Conservation (phyloP, 2,797 vertebrate genomes). For the Nothura maculosa region DNA sequence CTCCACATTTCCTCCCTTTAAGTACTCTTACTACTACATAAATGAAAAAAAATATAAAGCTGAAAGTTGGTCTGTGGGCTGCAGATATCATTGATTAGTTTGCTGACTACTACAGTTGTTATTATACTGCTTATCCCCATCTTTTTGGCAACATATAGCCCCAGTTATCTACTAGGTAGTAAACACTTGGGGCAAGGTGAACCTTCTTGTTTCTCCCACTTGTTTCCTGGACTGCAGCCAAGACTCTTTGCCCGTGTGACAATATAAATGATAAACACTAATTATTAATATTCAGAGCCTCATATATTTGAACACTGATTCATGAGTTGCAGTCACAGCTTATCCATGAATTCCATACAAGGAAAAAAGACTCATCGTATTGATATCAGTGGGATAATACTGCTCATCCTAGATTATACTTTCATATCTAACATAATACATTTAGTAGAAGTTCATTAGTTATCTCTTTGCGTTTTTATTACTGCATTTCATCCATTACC, state of each 20-base stretch:
- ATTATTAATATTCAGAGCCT: not conserved
- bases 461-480: not conserved
- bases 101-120: not conserved
- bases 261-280: not conserved
- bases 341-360: not conserved
- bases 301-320: not conserved
- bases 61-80: not conserved
- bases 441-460: not conserved
- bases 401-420: not conserved
- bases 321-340: not conserved
- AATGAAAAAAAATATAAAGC: not conserved
- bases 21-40: not conserved
- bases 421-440: not conserved
- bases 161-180: not conserved
- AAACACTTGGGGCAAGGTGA: not conserved
- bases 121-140: not conserved
- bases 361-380: not conserved
- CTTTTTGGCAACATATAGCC: not conserved
- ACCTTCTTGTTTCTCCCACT: not conserved
- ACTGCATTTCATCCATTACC: not conserved
- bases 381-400: not conserved
- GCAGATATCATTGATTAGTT: not conserved
- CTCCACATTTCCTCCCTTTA: not conserved
- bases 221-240: not conserved
- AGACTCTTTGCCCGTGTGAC: not conserved